Base-by-base conservation (phyloP, 2,888 invertebrate species). In the Alloplasta piceator region DNA sequence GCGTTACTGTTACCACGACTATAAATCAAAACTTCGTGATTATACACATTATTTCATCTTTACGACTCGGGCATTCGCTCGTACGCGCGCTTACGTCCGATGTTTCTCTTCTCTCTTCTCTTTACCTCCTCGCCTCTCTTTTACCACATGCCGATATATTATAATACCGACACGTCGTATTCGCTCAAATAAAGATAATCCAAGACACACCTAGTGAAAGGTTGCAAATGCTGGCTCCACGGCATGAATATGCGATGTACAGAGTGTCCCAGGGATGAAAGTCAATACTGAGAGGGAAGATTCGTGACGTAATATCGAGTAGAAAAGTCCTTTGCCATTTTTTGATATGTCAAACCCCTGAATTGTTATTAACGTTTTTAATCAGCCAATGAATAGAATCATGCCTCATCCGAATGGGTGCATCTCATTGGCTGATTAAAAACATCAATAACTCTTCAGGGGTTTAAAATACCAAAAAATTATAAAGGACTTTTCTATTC, bases 141-240 rank as follows among this genome's bases (percentile, higher is more conserved):
- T 39, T 63, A 16, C 16, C 26, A 12, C 14, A 56, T 10, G 6
- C 39, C 73, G 70, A 82, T 82, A 26, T 26, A 66, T 75, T 61
- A 48, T 58, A 67, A 79, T 74, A 70, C 66, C 71, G 60, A 41
- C 75, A 68, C 75, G 60, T 60, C 38, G 41, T 60, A 66, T 75
- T 56, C 78, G 81, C 76, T 60, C 75, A 72, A 83, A 83, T 83
- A 81, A 68, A 82, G 83, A 84, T 80, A 83, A 83, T 71, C 80
- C 70, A 82, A 79, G 67, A 68, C 83, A 84, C 82, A 82, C 80
- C 78, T 81, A 81, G 84, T 84, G 84, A 83, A 83, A 84, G 83
- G 84, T 84, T 78, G 74, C 63, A 68, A 73, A 46, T 58, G 67
- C 36, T 64, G 64, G 46, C 56, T 63, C n/a, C 46, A 41, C 41